These are phyloP conservation scores for Poeciliopsis turrubarensis DNA, from an alignment of 2,113 vertebrate species.

Conservation along the genomic window DNA sequence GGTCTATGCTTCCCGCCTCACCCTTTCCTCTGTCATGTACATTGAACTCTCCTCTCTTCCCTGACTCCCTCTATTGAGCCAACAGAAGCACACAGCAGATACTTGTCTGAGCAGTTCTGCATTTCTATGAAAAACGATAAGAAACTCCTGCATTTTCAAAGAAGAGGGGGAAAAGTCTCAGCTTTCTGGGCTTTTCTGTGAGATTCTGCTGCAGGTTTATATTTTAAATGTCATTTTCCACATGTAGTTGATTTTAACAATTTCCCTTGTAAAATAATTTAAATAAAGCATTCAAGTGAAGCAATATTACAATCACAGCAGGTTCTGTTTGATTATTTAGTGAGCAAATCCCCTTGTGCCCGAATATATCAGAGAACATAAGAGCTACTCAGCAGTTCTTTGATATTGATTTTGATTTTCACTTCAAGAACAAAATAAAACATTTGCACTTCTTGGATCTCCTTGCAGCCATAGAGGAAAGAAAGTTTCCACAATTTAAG, in stretches of 20 bases:
- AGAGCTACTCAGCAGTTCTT: neutral
- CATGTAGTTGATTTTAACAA: neutral
- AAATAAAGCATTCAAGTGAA: neutral
- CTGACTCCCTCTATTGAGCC: conserved; percentile 77
- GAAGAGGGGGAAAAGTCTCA: too few species aligned
- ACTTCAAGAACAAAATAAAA: neutral
- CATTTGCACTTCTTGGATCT: too few species aligned
- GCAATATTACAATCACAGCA: neutral
- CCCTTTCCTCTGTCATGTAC: conserved; percentile 34
- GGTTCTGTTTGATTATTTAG: neutral
- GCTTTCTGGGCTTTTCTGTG: too few species aligned
- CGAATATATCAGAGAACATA: neutral
- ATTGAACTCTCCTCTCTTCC: conserved; percentile 65
- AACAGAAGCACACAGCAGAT: conserved; percentile 76
- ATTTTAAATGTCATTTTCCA: neutral
- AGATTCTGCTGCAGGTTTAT: too few species aligned
- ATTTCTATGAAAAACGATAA: conserved; percentile 49
- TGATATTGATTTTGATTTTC: neutral
- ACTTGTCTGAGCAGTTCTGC: conserved; percentile 87
- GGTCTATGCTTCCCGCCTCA: conserved; percentile 29
- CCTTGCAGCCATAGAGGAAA: too few species aligned
- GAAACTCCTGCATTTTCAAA: neutral
- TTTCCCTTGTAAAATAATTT: neutral
- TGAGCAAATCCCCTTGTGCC: too few species aligned
- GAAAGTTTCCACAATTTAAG: too few species aligned